Conservation (phyloP, 1,140 invertebrate genomes). For the Magallana gigas region DNA sequence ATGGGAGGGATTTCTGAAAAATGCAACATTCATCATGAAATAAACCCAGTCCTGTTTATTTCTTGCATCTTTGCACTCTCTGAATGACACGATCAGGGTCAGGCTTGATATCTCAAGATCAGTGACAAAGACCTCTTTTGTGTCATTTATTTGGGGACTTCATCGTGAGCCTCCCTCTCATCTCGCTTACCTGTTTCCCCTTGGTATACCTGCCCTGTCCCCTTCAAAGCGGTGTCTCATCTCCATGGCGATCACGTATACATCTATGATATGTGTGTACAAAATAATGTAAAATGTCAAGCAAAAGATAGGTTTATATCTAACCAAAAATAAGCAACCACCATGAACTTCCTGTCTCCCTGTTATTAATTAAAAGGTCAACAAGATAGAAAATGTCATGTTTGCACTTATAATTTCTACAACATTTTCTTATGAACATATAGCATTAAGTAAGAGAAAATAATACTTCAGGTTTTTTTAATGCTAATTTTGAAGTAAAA, state of each 20-base stretch:
- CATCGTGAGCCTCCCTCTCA: background rate
- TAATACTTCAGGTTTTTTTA: too few relatives aligned
- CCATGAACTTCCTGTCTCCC: too few relatives aligned
- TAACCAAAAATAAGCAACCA: background rate
- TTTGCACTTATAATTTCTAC: too few relatives aligned
- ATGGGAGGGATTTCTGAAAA: background rate
- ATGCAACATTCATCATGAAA: background rate
- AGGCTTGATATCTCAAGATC: background rate
- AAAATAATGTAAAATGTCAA: conserved; percentile 14
- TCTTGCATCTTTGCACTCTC: background rate
- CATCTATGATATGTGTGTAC: background rate
- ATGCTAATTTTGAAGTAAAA: too few relatives aligned
- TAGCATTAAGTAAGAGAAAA: too few relatives aligned
- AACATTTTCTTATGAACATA: too few relatives aligned
- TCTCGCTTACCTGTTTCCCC: background rate
- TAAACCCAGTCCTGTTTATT: background rate
- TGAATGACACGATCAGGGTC: background rate
- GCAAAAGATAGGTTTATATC: conserved; percentile 5
- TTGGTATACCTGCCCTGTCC: background rate
- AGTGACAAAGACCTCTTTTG: conserved; percentile 6
- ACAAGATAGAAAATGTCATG: too few relatives aligned
- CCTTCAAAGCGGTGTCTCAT: background rate
- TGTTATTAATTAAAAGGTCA: too few relatives aligned
- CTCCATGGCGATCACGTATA: conserved; percentile 9
- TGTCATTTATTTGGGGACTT: background rate